Evolutionary conservation across 2,797 vertebrate genomes (phyloP).

Genomic region (Phylloscopus collybita): DNA sequence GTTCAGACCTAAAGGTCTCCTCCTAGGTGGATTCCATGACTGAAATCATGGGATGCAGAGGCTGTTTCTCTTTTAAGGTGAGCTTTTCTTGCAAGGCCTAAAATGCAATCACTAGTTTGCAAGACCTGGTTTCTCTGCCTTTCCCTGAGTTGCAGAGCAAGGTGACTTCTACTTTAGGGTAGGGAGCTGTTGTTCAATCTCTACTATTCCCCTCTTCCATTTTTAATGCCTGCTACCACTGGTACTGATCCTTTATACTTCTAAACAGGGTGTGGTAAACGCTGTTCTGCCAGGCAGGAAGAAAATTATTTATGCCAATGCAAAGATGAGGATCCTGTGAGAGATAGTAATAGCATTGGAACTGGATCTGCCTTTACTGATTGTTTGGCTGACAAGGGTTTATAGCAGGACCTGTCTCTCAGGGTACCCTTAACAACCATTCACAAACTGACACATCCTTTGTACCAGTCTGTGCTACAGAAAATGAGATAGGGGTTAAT

Average conservation of each 20-base stretch:
- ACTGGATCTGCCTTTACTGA: neutral
- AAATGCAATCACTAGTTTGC: neutral
- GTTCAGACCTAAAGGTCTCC: neutral
- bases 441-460: neutral
- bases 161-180: neutral
- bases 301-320: neutral
- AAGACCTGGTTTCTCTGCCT: neutral
- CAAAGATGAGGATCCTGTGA: neutral
- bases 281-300: neutral
- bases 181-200: rapidly evolving
- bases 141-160: neutral
- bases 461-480: neutral
- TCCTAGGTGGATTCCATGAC: neutral
- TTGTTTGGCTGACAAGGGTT: neutral
- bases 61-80: neutral
- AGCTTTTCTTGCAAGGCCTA: neutral
- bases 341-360: neutral
- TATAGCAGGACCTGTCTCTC: neutral
- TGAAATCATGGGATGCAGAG: neutral
- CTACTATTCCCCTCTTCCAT: neutral
- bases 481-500: neutral
- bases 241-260: neutral
- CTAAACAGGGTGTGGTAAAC: neutral
- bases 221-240: neutral
- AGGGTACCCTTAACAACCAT: neutral